A percentile compares a stretch with the other conserved stretches of the same genome.
These are phyloP conservation scores for Danio tinwini DNA, from an alignment of 2,797 vertebrate genomes.

Conservation along the genomic window DNA sequence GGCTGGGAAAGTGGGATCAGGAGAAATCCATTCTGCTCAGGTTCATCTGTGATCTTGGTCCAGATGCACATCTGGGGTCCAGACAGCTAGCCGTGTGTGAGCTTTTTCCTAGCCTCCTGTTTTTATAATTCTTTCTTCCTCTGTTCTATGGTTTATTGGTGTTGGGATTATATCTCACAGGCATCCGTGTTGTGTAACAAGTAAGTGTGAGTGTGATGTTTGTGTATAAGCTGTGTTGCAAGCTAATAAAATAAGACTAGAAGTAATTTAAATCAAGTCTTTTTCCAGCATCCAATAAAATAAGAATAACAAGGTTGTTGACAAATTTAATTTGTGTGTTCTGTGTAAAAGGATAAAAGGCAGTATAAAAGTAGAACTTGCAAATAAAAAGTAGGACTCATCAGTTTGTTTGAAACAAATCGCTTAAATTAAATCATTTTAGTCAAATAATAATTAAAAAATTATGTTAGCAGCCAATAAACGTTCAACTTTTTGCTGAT, in stretches of 20 bases:
- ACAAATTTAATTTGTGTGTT: slow-evolving; percentile 19
- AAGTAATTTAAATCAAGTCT: slow-evolving; percentile 7
- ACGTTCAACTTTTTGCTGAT: too few relatives aligned
- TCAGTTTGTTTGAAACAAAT: not conserved
- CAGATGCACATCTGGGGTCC: slow-evolving; percentile 75
- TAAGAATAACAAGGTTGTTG: slow-evolving; percentile 27
- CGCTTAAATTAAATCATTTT: too few relatives aligned
- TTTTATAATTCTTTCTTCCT: slow-evolving; percentile 27
- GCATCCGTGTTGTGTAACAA: slow-evolving; percentile 11
- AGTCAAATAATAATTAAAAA: too few relatives aligned
- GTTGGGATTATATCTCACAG: slow-evolving; percentile 6
- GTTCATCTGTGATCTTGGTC: slow-evolving; percentile 66
- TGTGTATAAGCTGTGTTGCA: not conserved
- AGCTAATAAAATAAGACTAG: not conserved
- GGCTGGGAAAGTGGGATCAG: slow-evolving; percentile 44
- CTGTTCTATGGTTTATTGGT: slow-evolving; percentile 15
- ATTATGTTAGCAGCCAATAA: too few relatives aligned
- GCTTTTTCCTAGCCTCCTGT: slow-evolving; percentile 9
- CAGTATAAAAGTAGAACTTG: not conserved
- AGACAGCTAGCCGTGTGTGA: slow-evolving; percentile 57
- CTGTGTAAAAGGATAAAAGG: not conserved
- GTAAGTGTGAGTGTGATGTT: slow-evolving; percentile 3
- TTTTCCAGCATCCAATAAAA: slow-evolving; percentile 29
- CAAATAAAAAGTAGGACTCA: not conserved
- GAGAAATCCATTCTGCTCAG: slow-evolving; percentile 66